Base-by-base conservation (phyloP, 2,113 vertebrate genomes). In the Turnix velox region DNA sequence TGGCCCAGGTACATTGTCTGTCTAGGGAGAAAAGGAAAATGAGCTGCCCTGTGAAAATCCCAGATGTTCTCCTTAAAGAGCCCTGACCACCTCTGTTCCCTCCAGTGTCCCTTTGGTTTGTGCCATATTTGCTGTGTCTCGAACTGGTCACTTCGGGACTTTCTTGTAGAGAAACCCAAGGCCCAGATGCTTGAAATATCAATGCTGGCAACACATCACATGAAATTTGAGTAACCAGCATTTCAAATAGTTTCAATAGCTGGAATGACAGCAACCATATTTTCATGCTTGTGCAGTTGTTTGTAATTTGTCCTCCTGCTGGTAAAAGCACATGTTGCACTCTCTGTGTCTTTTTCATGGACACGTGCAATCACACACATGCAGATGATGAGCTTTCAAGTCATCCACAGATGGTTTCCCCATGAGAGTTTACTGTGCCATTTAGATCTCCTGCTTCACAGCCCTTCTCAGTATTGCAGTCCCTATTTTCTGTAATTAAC, bases 381-480 rank as follows among this genome's bases (percentile, higher is more conserved):
- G 87, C 39, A 88, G 91, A 91, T 87, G 87, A 96, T 28, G 35
- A 1, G 4, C 35, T 88, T 82, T 84, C 1, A 10, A 79, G 72
- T 68, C 74, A 86, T 87, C 28, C 73, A 69, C 88, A 88, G 79
- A 91, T 76, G 80, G 78, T 59, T 91, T 90, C 79, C 27, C 59
- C 83, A 76, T 31, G 48, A 84, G 79, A 63, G 71, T 57, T 90
- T 91, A 91, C 93, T 80, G 89, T 95, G 92, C 78, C 93, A 77
- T 96, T 97, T 94, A 86, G 83, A 78, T 76, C 85, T 88, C 79
- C 88, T 80, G 49, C 79, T 94, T 93, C 65, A 30, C 28, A 92
- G 90, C 30, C 81, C 33, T 22, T 94, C 87, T 94, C 20, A 1
- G 74, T 67, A 72, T 87, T 73, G 66, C 58, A 62, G 10, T 42